Evolutionary conservation across 2,797 vertebrate genomes (phyloP), one percentile per base, ranked within the genome.

Genomic region (Pseudochirops cupreus): DNA sequence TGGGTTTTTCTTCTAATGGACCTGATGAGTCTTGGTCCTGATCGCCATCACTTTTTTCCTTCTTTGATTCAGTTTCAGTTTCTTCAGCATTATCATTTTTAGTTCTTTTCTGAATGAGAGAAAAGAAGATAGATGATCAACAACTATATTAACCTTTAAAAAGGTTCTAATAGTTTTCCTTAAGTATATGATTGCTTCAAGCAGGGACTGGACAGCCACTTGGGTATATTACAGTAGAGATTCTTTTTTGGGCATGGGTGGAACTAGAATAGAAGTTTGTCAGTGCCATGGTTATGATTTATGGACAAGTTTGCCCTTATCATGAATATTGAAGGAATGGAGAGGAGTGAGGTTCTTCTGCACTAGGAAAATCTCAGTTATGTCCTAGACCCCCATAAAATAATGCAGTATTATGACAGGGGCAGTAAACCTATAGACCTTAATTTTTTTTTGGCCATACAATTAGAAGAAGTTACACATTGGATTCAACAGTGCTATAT

Each of bases 91-190:
- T 98, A 82, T 52, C 97, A 94, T 96, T 97, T 98, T 99, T 99
- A 96, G 92, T 97, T 98, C 98, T 99, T 96, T 96, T 98, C 98
- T 99, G 97, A 98, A 98, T 96, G 92, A 31, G 74, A 96, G 98
- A 98, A 97, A 96, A 95, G 97, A 96, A 46, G 46, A 46, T 46
- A 95, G 97, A 98, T 98, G 96, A 94, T n/a, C 26, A 21, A 26
- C 4, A 26, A 87, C 39, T 26, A 50, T 0, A 50, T 46, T 50
- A 87, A 46, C 16, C 39, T 82, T 46, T 82, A 82, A 82, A 82
- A 82, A 82, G 7, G n/a, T 74, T 21, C n/a, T 26, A 46, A 74
- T 6, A 74, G 5, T 74, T 82, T 24, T 82, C 46, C 21, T 46
- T 46, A 39, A 39, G 67, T 74, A 46, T 82, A 24, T 46, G 24